Conservation (phyloP, 2,888 invertebrate species). For the Andrena chrysosceles region DNA sequence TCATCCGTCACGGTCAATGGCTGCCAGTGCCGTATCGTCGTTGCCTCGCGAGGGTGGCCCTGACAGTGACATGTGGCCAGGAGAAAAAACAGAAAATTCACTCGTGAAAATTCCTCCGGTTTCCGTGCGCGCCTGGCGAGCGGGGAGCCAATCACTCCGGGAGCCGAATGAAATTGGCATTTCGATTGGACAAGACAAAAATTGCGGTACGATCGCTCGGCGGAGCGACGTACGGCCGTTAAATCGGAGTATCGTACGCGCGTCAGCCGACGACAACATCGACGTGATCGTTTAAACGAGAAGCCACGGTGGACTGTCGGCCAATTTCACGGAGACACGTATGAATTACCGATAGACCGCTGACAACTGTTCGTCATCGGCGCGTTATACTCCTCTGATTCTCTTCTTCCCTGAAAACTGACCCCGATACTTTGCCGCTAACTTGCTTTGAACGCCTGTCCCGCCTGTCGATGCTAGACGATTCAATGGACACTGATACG, state of each 20-base stretch:
- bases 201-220: conserved; percentile 55
- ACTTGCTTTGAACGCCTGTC: not conserved
- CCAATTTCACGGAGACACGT: conserved; percentile 19
- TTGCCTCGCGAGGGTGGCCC: conserved; percentile 50
- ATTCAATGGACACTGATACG: not conserved
- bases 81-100: conserved; percentile 58
- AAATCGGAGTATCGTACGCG: conserved; percentile 39
- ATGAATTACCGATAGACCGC: conserved; percentile 31
- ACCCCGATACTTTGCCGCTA: not conserved
- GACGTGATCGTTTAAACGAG: conserved; percentile 11
- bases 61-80: conserved; percentile 71
- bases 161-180: conserved; percentile 70
- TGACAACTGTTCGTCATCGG: conserved; percentile 10
- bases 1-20: conserved; percentile 66
- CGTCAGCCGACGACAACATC: conserved; percentile 19
- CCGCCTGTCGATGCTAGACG: not conserved
- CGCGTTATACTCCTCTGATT: not conserved
- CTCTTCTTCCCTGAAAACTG: not conserved
- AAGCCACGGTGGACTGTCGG: conserved; percentile 22
- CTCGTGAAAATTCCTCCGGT: conserved; percentile 61
- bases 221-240: conserved; percentile 32
- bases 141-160: conserved; percentile 62
- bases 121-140: conserved; percentile 37
- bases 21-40: conserved; percentile 64
- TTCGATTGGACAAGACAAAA: conserved; percentile 72